Evolutionary conservation across 2,888 invertebrate species (phyloP).

Genomic region (Erebia epiphron): DNA sequence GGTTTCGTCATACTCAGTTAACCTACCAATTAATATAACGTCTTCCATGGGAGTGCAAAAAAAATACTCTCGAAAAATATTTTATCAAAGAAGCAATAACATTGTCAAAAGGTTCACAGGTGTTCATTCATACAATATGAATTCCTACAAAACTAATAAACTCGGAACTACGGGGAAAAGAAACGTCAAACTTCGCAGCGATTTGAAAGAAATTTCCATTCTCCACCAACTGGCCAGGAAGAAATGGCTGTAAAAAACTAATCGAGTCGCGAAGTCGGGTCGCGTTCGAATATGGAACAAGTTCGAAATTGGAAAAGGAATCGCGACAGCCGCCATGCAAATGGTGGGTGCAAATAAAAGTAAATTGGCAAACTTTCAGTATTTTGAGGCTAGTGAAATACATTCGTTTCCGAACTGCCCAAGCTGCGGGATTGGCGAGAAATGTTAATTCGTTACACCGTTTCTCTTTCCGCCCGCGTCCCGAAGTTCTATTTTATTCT

Average conservation of each 20-base stretch:
- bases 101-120: conserved; percentile 22
- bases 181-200: conserved; percentile 35
- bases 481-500: not conserved
- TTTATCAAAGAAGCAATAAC: conserved; percentile 13
- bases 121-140: conserved; percentile 23
- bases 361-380: conserved; percentile 69
- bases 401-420: conserved; percentile 41
- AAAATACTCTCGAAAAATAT: not conserved
- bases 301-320: conserved; percentile 73
- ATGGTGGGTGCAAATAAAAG: conserved; percentile 67
- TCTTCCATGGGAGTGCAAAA: not conserved
- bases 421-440: conserved; percentile 39
- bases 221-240: conserved; percentile 41
- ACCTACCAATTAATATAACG: too few species aligned
- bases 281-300: conserved; percentile 55
- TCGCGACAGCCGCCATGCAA: conserved; percentile 66
- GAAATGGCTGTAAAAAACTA: conserved; percentile 45
- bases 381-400: conserved; percentile 51
- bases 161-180: conserved; percentile 25
- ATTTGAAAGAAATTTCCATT: conserved; percentile 39
- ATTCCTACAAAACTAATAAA: conserved; percentile 33
- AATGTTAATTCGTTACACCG: conserved; percentile 40
- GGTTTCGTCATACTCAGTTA: too few species aligned
- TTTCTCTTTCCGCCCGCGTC: conserved; percentile 15
- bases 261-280: conserved; percentile 45